These are phyloP conservation scores for Eutolmus rufibarbis DNA, from an alignment of 2,888 invertebrate species.

Conservation along the genomic window DNA sequence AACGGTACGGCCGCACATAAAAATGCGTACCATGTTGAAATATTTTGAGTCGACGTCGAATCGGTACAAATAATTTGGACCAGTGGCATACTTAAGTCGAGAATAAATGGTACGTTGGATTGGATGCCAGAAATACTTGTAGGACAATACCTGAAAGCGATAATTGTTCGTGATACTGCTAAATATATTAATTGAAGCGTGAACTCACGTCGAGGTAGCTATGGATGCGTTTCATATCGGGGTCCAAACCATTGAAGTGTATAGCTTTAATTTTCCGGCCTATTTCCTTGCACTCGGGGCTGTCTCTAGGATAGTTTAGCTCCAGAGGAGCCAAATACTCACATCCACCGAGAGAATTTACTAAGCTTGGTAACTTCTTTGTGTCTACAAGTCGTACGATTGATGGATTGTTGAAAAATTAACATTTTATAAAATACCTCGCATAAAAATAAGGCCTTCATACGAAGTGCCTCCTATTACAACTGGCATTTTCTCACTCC, in stretches of 20 bases:
- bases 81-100: conserved; percentile 53
- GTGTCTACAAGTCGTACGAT: not conserved
- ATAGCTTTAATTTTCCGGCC: conserved; percentile 53
- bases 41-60: conserved; percentile 59
- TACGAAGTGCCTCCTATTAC: conserved; percentile 59
- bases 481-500: conserved; percentile 59
- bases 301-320: conserved; percentile 51
- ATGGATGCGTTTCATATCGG: not conserved
- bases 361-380: conserved; percentile 55
- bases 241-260: conserved; percentile 54
- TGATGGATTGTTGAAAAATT: not conserved
- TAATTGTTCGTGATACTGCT: not conserved
- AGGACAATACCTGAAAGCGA: conserved; percentile 53
- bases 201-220: conserved; percentile 15
- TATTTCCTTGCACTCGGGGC: conserved; percentile 50
- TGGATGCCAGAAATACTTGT: conserved; percentile 60
- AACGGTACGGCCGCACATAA: conserved; percentile 53
- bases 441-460: conserved; percentile 59
- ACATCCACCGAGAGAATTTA: conserved; percentile 56
- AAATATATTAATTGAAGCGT: not conserved
- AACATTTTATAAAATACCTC: conserved; percentile 50
- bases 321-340: conserved; percentile 55
- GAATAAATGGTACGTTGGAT: conserved; percentile 55
- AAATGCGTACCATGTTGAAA: conserved; percentile 46
- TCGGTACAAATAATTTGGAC: conserved; percentile 59